A percentile compares a stretch with the other conserved stretches of the same genome.
phyloP scores from a whole-genome alignment of 2,113 vertebrate species.

The Xerus inauris region DNA sequence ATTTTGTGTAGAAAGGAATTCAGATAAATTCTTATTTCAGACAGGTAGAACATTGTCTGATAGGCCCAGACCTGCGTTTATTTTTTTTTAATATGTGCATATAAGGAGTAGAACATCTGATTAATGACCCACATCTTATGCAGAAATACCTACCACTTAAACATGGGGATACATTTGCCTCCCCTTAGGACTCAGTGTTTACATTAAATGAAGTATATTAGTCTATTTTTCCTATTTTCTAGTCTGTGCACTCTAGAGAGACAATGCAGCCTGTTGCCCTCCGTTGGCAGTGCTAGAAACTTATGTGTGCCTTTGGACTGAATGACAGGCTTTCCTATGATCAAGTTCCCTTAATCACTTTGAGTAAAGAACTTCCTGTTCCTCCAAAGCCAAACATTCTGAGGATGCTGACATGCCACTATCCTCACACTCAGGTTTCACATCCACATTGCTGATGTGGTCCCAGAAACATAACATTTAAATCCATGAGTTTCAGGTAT shows the following conservation, averaged over 20 bases:
- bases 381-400: not conserved
- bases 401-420: not conserved
- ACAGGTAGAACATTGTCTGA: constrained; percentile 62
- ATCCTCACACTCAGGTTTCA: not conserved
- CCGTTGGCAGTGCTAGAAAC: not conserved
- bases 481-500: too few relatives aligned
- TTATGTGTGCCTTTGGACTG: not conserved
- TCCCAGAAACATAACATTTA: too few relatives aligned
- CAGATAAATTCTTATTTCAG: constrained; percentile 56
- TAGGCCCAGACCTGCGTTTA: constrained; percentile 69
- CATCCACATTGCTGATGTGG: too few relatives aligned
- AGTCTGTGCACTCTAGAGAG: not conserved
- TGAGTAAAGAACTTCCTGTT: not conserved
- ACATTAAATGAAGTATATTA: not conserved
- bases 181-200: constrained; percentile 70
- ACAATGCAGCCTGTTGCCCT: not conserved
- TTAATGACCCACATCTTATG: constrained; percentile 73
- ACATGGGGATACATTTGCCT: constrained; percentile 62
- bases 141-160: constrained; percentile 73
- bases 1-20: not conserved
- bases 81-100: constrained; percentile 66
- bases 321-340: not conserved
- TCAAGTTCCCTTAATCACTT: not conserved
- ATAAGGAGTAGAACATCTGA: constrained; percentile 57
- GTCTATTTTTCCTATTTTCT: constrained; percentile 13